Base-by-base conservation (phyloP, 2,797 vertebrate species). In the Protosalanx chinensis region DNA sequence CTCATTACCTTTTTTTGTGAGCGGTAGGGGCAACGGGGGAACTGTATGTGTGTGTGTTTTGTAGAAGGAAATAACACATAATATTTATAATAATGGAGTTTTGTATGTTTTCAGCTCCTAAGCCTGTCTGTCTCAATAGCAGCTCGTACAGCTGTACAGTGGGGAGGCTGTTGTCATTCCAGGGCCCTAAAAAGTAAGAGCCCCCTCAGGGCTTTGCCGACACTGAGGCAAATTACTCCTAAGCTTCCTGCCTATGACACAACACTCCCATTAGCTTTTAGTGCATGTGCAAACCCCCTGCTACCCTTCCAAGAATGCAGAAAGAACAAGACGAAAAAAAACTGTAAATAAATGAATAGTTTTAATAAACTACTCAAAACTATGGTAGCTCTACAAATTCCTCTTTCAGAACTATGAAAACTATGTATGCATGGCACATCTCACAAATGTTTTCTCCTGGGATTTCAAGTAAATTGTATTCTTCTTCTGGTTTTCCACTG, bases 11-110 rank as follows among this genome's bases (percentile, higher is more conserved):
- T 46, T 49, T 51, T 46, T 49, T 46, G 16, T 27, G 23, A 56
- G 13, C 15, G 10, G 30, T 6, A 35, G n/a, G 49, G 66, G 18
- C 6, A 65, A 33, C 8, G 20, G n/a, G 27, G 37, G 37, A 41
- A 41, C 37, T 46, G 41, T 35, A 2, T 35, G 4, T 61, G 49
- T 49, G 53, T 33, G 32, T 69, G 29, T 58, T 64, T 70, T 13
- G 63, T 6, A 20, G 64, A 58, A 90, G 87, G 87, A 92, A 91
- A 87, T 88, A 27, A 27, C 23, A 27, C 23, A 27, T 27, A 27
- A 27, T 27, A 27, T 27, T 86, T 87, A 89, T 82, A 46, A 46
- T 46, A 46, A 80, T 87, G 83, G 82, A 49, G 51, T 72, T 64
- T 81, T 62, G 65, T 72, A 61, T 68, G 74, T 68, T 57, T 68